phyloP scores from a whole-genome alignment of 2,888 invertebrate species.

The Acanthosepion esculentum region DNA sequence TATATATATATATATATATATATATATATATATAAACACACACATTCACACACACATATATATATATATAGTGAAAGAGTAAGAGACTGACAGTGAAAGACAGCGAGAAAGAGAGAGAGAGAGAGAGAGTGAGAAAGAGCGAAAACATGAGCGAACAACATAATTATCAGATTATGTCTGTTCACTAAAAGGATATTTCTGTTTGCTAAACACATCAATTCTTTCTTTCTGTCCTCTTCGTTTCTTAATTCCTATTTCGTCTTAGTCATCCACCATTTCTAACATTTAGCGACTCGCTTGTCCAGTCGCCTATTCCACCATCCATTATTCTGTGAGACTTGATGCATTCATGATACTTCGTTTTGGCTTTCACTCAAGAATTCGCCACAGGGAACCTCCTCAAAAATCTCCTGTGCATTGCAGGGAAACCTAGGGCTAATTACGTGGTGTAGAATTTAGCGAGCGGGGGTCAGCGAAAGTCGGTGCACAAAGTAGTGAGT shows the following conservation, averaged over 20 bases:
- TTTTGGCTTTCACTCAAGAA: background rate
- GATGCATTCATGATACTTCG: background rate
- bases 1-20: too few species aligned
- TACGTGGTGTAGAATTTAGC: slow-evolving; percentile 7
- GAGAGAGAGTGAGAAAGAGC: too few species aligned
- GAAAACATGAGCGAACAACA: too few species aligned
- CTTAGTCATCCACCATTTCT: background rate
- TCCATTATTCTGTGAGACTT: slow-evolving; percentile 8
- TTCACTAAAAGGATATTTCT: too few species aligned
- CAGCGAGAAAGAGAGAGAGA: too few species aligned
- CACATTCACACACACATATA: too few species aligned
- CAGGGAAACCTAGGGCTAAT: background rate
- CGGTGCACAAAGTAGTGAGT: background rate
- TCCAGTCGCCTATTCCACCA: background rate
- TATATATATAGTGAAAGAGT: too few species aligned
- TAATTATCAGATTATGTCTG: too few species aligned
- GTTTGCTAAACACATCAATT: background rate
- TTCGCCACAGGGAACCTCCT: background rate
- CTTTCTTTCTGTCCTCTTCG: background rate
- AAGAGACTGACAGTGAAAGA: too few species aligned
- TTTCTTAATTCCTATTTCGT: background rate
- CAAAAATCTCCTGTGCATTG: background rate
- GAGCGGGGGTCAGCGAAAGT: background rate
- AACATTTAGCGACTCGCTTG: background rate
- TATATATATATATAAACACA: too few species aligned